Conservation (phyloP, 2,888 invertebrate species). For the Ceramica pisi region DNA sequence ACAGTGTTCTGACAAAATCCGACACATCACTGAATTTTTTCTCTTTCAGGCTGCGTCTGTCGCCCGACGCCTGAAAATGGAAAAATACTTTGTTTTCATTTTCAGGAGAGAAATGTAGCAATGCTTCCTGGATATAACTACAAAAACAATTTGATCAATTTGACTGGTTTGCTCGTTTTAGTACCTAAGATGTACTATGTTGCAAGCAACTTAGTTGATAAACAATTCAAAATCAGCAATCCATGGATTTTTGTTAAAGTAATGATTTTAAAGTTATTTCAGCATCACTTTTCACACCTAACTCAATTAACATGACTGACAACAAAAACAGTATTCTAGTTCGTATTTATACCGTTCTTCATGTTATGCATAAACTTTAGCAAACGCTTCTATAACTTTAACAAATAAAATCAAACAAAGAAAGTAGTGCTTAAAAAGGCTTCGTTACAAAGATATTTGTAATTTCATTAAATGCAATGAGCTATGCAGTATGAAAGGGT, state of each 20-base stretch:
- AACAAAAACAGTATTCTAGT: not conserved
- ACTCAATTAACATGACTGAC: not conserved
- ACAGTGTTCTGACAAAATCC: slow-evolving; percentile 14
- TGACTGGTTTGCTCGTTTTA: not conserved
- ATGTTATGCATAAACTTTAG: too few relatives aligned
- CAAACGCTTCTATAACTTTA: too few relatives aligned
- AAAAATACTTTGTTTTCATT: slow-evolving; percentile 4
- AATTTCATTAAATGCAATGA: too few relatives aligned
- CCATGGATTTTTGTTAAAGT: too few relatives aligned
- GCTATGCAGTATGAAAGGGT: too few relatives aligned
- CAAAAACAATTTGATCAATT: not conserved
- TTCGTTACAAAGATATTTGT: too few relatives aligned
- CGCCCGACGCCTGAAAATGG: slow-evolving; percentile 8
- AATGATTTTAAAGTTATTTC: not conserved
- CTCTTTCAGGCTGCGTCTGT: slow-evolving; percentile 2
- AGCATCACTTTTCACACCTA: not conserved
- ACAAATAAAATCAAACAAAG: too few relatives aligned
- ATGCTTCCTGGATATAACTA: not conserved
- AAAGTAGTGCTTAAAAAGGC: too few relatives aligned
- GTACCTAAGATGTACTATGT: too few relatives aligned
- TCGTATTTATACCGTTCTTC: not conserved
- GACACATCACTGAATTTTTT: slow-evolving; percentile 27
- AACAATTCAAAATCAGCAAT: too few relatives aligned
- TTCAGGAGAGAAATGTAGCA: not conserved
- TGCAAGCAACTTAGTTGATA: too few relatives aligned